Evolutionary conservation across 2,888 invertebrate species (phyloP), one percentile per base, ranked within the genome.

Genomic region (Acleris literana): DNA sequence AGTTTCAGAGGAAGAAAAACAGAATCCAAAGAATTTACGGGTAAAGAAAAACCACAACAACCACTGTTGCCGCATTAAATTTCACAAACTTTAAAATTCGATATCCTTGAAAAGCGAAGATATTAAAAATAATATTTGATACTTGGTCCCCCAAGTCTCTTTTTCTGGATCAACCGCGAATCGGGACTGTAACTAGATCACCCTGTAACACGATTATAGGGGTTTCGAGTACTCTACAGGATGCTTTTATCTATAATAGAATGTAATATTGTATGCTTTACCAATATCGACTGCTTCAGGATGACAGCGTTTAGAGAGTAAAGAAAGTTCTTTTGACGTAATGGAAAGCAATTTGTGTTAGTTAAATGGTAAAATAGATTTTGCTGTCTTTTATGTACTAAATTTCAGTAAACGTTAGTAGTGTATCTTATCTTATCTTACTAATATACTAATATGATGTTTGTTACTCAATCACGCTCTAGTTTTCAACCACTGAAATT

Each of bases 191-290:
- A 90, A 90, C 85, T 87, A 83, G 87, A 90, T 90, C 90, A 86
- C 84, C 82, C 83, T 86, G 88, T 87, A 90, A 90, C 86, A 74
- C 81, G 87, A 88, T 90, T 90, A 89, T 69, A 60, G 74, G 74
- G 79, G 76, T 76, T 80, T 79, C 77, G 59, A 63, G 63, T 63
- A 71, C 71, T 75, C 72, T 70, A 73, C 71, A 77, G 77, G 79
- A 81, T 79, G 86, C 90, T 90, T 89, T 90, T 88, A 89, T 84
- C 87, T 80, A 71, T 85, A 87, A 86, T 85, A 78, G 81, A 79
- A 76, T 77, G 78, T 82, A 81, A 82, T 84, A 83, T 76, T 77
- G 76, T 80, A 76, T 78, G 75, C 72, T 68, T 71, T 64, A 54
- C 68, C 66, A 57, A 59, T 63, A 64, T 68, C 49, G 55, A n/a